Evolutionary conservation across 2,797 vertebrate genomes (phyloP).

Genomic region (Phylloscopus collybita): DNA sequence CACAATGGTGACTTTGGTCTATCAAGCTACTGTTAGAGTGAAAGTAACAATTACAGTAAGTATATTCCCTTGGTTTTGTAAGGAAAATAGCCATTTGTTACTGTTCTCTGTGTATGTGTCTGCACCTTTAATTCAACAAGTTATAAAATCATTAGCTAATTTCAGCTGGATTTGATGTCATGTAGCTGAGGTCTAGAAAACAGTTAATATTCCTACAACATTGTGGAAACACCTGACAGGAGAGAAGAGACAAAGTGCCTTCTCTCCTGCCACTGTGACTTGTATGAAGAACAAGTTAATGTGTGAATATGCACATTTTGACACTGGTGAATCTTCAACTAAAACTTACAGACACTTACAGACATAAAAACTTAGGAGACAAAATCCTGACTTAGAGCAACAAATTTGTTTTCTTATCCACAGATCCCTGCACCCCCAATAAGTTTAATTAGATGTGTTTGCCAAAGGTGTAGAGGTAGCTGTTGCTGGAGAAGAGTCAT

Average conservation of each 20-base stretch:
- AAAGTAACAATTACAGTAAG: not conserved
- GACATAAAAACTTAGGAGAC: not conserved
- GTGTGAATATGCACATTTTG: rapidly evolving
- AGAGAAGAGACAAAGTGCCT: not conserved
- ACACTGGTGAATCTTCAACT: not conserved
- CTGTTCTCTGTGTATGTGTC: not conserved
- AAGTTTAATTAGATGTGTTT: not conserved
- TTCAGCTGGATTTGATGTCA: not conserved
- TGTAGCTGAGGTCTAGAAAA: not conserved
- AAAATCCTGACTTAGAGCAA: not conserved
- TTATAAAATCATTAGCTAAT: not conserved
- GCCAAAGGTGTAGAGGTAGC: not conserved
- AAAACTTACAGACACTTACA: not conserved
- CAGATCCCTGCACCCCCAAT: not conserved
- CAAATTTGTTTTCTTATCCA: not conserved
- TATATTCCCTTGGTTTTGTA: not conserved
- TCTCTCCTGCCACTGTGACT: no score
- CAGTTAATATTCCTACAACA: not conserved
- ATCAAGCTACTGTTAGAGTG: not conserved
- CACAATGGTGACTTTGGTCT: not conserved
- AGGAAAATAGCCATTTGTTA: not conserved
- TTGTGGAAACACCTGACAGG: not conserved
- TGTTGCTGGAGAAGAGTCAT: not conserved
- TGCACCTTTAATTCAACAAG: not conserved
- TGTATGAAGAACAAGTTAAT: not conserved